phyloP scores from a whole-genome alignment of 2,888 invertebrate species.

The Kuschelorhynchus macadamiae region DNA sequence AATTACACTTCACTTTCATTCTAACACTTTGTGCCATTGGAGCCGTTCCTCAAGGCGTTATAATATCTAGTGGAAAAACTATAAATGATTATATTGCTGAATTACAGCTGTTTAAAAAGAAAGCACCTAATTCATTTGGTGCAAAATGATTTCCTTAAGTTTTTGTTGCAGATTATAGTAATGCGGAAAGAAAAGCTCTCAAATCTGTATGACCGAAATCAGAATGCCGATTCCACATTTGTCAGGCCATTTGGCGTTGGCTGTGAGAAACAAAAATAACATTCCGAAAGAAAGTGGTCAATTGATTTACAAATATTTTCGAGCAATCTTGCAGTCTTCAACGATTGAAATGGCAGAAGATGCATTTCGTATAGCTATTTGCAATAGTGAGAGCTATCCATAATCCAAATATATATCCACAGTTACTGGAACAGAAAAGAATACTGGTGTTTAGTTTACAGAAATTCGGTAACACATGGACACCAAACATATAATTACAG shows the following conservation, averaged over 20 bases:
- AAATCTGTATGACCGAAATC: conserved; percentile 32
- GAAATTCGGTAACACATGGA: no score
- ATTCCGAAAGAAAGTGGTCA: conserved; percentile 7
- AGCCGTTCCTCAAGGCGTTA: conserved; percentile 38
- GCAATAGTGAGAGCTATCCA: no score
- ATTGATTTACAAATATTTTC: no score
- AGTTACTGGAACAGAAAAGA: no score
- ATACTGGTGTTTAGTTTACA: no score
- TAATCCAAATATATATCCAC: no score
- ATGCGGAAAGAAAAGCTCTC: conserved; percentile 40
- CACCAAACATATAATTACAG: no score
- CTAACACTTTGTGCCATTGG: conserved; percentile 33
- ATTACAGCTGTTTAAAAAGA: conserved; percentile 29
- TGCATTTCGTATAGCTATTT: no score
- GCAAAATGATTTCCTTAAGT: conserved; percentile 31
- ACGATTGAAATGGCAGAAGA: no score
- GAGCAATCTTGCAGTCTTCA: no score
- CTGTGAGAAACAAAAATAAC: conserved; percentile 34
- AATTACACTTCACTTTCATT: conserved; percentile 29
- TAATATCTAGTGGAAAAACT: conserved; percentile 40
- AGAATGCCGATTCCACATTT: conserved; percentile 40
- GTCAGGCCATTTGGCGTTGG: conserved; percentile 41
- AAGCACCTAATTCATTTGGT: conserved; percentile 21
- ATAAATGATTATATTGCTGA: conserved; percentile 26
- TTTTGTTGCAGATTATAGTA: conserved; percentile 40